phyloP scores from a whole-genome alignment of 2,113 vertebrate species.

The Kryptolebias marmoratus region DNA sequence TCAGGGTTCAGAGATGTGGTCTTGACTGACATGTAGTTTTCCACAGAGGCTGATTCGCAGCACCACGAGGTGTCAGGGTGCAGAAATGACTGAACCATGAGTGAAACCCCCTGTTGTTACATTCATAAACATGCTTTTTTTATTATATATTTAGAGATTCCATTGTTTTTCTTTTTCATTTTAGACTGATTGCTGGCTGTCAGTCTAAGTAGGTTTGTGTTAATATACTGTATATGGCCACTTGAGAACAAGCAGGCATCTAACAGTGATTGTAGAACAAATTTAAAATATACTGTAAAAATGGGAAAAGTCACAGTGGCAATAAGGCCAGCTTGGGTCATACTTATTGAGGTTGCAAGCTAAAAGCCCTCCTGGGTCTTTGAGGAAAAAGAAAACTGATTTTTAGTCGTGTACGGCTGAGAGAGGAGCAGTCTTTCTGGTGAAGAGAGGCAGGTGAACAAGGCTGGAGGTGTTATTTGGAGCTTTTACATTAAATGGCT shows the following conservation, averaged over 20 bases:
- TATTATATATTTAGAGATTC: background rate
- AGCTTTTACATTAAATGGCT: constrained; percentile 2
- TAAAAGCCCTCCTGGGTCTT: constrained; percentile 16
- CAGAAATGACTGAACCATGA: constrained; percentile 58
- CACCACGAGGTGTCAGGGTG: constrained; percentile 48
- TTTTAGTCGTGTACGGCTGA: constrained; percentile 12
- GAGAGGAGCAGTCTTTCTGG: background rate
- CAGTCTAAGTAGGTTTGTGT: background rate
- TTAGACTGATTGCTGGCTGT: background rate
- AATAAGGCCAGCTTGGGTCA: constrained; percentile 15
- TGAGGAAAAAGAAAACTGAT: constrained; percentile 4
- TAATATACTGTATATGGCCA: constrained; percentile 6
- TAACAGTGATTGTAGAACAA: constrained; percentile 18
- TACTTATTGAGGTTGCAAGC: constrained; percentile 26
- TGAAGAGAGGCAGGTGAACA: background rate
- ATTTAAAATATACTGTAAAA: constrained; percentile 25
- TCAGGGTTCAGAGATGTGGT: constrained; percentile 22
- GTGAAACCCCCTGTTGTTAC: constrained; percentile 27
- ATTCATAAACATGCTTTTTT: constrained; percentile 10
- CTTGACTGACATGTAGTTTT: constrained; percentile 53
- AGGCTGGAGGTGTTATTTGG: background rate
- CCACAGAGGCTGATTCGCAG: constrained; percentile 51
- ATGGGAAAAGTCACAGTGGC: constrained; percentile 18
- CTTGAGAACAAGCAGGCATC: constrained; percentile 19
- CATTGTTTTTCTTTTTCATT: constrained; percentile 1